phyloP scores from a whole-genome alignment of 2,888 invertebrate genomes.

The Trichogramma dendrolimi region DNA sequence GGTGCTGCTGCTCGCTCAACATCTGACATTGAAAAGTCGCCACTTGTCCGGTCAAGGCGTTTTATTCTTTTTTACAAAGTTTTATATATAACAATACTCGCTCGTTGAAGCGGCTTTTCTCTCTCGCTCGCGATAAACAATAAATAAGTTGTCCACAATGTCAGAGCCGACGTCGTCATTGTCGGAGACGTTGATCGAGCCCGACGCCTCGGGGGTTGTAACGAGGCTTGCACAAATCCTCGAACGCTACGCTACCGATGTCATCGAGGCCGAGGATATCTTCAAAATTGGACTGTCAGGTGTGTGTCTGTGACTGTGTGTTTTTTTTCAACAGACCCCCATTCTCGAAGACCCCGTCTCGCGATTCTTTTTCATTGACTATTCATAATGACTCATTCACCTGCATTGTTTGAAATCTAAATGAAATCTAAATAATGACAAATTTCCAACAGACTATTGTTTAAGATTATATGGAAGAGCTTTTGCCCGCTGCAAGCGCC shows the following conservation, averaged over 20 bases:
- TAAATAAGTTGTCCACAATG: no score
- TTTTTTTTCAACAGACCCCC: not conserved
- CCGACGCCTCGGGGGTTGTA: constrained; percentile 51
- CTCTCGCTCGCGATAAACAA: no score
- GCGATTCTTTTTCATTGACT: no score
- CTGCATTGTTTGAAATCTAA: not conserved
- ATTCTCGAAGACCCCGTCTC: no score
- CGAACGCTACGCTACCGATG: constrained; percentile 63
- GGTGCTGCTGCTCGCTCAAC: not conserved
- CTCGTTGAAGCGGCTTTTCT: no score
- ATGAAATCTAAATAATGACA: no score
- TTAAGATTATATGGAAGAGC: no score
- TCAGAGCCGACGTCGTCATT: constrained; percentile 4
- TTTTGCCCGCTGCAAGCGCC: no score
- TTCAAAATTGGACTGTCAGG: constrained; percentile 79
- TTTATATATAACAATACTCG: no score
- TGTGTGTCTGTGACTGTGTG: constrained; percentile 46
- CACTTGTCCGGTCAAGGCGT: not conserved
- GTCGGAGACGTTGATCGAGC: constrained; percentile 40
- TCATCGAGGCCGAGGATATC: constrained; percentile 61
- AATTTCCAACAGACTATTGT: no score
- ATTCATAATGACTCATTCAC: not conserved
- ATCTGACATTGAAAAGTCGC: constrained; percentile 3
- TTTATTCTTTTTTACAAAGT: no score
- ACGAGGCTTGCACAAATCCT: constrained; percentile 61